Evolutionary conservation across 2,888 invertebrate genomes (phyloP), one percentile per base, ranked within the genome.

Genomic region (Dysmachus trigonus): DNA sequence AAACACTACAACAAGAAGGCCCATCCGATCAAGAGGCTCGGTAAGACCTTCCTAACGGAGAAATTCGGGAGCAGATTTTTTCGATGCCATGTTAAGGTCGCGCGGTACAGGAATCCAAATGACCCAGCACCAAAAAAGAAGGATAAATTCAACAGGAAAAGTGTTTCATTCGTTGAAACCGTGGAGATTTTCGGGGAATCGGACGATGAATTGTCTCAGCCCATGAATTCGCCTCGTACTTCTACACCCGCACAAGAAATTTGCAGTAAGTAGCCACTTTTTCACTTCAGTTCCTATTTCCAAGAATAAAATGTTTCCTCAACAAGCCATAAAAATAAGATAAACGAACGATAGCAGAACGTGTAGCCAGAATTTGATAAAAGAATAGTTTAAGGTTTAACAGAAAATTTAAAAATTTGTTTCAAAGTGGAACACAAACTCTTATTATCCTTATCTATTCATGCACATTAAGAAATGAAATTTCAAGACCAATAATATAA

Each of bases 161-260:
- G 87, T 7, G 89, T 89, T 13, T 88, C 88, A 7, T 89, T 89
- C 74, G 74, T 88, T 18, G 89, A 89, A 83, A 89, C 88, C 6
- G 89, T 89, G 1, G 88, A 89, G 71, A 84, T 89, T 22, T 88
- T 89, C 84, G 88, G 88, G 0, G 88, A 89, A 31, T 88, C 88
- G 0, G 88, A 88, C 4, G 86, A 87, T 5, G 88, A 88, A 1
- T 5, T 6, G n/a, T 15, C 33, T 4, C 33, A 8, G 33, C 1
- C 3, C n/a, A 13, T 76, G 47, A 22, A 22, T 18, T n/a, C 35
- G 1, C 4, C 76, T 22, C 41, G 35, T n/a, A 10, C 76, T 8
- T 35, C 10, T 13, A 76, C 35, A 8, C 76, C 76, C 13, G 18
- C 22, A 35, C 35, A 35, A 38, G 22, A 18, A 33, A 76, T 2